A percentile compares a stretch with the other conserved stretches of the same genome.
These are phyloP conservation scores for Nothoprocta perdicaria DNA, from an alignment of 2,113 vertebrate species.

Conservation along the genomic window DNA sequence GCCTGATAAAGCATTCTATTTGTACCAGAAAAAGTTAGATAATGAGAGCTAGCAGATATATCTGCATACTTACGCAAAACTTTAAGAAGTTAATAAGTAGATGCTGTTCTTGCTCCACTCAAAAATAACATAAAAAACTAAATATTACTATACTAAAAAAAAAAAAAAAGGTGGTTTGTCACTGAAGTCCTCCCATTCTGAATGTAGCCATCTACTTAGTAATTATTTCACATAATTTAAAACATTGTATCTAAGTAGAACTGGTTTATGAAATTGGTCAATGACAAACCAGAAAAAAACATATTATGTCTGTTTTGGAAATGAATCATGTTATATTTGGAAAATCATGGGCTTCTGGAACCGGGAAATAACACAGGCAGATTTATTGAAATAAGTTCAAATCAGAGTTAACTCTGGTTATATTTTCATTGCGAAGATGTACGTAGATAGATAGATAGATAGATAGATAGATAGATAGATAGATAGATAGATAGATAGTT, in stretches of 20 bases:
- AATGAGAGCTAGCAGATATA: background rate
- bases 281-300: background rate
- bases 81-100: background rate
- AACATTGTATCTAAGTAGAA: background rate
- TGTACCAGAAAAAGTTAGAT: background rate
- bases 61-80: background rate
- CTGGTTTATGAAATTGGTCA: background rate
- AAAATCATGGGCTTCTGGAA: background rate
- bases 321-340: background rate
- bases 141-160: no score
- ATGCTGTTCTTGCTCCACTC: fast-evolving
- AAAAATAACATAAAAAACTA: background rate
- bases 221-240: background rate
- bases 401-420: background rate
- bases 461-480: no score
- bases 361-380: background rate
- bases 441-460: background rate
- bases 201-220: background rate
- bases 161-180: fast-evolving
- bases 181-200: background rate
- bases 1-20: background rate
- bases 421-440: background rate
- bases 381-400: background rate
- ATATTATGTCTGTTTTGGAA: background rate
- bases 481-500: no score